Base-by-base conservation (phyloP, 2,113 vertebrate species). In the Sialia sialis region DNA sequence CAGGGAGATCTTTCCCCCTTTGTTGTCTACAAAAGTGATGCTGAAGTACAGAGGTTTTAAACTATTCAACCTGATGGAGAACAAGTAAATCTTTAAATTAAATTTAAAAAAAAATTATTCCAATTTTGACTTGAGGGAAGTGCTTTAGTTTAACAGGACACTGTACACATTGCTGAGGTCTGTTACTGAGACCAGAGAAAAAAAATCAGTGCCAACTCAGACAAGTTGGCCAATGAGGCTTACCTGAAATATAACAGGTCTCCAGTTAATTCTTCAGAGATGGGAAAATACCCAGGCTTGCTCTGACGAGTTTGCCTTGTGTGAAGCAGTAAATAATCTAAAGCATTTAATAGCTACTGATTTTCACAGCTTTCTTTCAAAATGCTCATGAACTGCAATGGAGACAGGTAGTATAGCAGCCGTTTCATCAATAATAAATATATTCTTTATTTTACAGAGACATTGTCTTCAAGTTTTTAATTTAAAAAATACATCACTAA, bases 401-500 rank as follows among this genome's bases (percentile, higher is more conserved):
- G 86, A 96, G 74, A 92, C 87, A 95, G 94, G 95, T 88, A 97
- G 91, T 90, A 89, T 93, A 94, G 72, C 82, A 95, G 88, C 84
- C 75, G 14, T 89, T 97, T 94, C 77, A 82, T 94, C 95, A 94
- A 96, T 97, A 98, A 98, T 98, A 98, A 98, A 98, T 98, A 98
- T 95, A 97, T 96, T 97, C 97, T 97, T 96, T 97, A 96, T 96
- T 98, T 97, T 95, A 95, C 96, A 98, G 96, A 98, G 97, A 98
- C 95, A 97, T 97, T 97, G 96, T 97, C 95, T 98, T 98, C 97
- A 98, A 98, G 97, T 98, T 97, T 96, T 97, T 97, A 96, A 96
- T 95, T 97, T 95, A 96, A 97, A 97, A 98, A 98, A 98, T 98
- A 98, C 98, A 98, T 97, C 97, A 96, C 96, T 95, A 97, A 96